A percentile compares a stretch with the other conserved stretches of the same genome.
phyloP scores from a whole-genome alignment of 1,140 invertebrate species.

The Zaprionus gabonicus region DNA sequence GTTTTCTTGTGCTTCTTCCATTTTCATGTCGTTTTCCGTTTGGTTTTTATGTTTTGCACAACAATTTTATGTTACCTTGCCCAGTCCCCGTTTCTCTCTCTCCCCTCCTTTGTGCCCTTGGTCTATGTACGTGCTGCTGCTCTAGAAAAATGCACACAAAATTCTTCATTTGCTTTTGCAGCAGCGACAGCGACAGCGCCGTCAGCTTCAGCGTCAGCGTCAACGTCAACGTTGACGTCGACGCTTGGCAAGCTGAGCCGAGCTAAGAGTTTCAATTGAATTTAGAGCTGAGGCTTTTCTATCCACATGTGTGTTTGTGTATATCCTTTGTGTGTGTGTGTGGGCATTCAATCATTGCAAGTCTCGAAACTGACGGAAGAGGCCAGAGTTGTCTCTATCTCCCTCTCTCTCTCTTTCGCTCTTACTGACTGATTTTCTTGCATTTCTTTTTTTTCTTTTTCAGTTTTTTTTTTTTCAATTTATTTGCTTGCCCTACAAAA shows the following conservation, averaged over 20 bases:
- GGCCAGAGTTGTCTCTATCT: conserved; percentile 20
- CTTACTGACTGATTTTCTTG: conserved; percentile 57
- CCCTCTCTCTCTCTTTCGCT: not conserved
- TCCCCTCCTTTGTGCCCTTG: conserved; percentile 1
- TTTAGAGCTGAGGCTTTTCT: conserved; percentile 62
- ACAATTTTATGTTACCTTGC: conserved; percentile 73
- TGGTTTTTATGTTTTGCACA: conserved; percentile 77
- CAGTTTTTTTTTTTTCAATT: conserved; percentile 60
- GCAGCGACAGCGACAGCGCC: conserved; percentile 12
- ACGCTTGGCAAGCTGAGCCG: conserved; percentile 33
- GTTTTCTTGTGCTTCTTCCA: conserved; percentile 20
- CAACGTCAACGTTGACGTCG: conserved; percentile 12
- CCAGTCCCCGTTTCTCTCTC: not conserved
- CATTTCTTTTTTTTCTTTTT: conserved; percentile 24
- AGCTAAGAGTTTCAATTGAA: conserved; percentile 75
- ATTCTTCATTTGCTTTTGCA: conserved; percentile 72
- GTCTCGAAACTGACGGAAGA: conserved; percentile 54
- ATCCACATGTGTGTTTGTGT: conserved; percentile 3
- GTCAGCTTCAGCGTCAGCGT: conserved; percentile 16
- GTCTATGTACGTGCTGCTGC: conserved; percentile 60
- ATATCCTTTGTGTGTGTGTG: conserved; percentile 20
- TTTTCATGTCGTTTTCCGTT: conserved; percentile 76
- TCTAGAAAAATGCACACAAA: conserved; percentile 73
- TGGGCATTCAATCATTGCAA: conserved; percentile 77
- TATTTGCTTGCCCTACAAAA: conserved; percentile 78